A percentile compares a stretch with the other conserved stretches of the same genome.
Conservation (phyloP, 2,797 vertebrate genomes). For the Nyctibius grandis region DNA sequence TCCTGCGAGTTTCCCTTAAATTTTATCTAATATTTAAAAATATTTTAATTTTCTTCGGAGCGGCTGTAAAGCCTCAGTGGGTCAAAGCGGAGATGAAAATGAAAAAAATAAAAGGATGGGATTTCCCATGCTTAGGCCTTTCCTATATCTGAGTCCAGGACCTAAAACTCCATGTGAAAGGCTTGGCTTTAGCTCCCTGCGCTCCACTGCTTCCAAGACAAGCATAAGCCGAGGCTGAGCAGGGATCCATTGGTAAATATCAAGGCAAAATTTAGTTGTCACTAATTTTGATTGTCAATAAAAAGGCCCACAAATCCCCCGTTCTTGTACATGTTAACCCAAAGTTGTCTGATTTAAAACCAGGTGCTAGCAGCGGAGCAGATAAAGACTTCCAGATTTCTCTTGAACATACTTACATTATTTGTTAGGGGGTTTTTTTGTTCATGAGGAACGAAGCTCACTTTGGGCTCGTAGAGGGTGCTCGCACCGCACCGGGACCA, state of each 20-base stretch:
- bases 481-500: fast-evolving
- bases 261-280: neutral
- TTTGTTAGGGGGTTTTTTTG: neutral
- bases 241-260: neutral
- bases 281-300: slow-evolving; percentile 1
- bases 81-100: neutral
- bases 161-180: neutral
- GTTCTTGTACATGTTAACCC: neutral
- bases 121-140: neutral
- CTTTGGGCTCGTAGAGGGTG: neutral
- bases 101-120: neutral
- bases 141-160: neutral
- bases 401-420: neutral
- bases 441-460: neutral
- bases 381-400: neutral
- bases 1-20: neutral
- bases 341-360: neutral
- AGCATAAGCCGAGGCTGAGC: neutral
- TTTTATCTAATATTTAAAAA: neutral
- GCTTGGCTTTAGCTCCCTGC: neutral
- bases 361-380: neutral
- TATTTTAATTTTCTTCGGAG: neutral
- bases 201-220: neutral
- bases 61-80: neutral
- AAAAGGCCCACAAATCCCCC: neutral